Base-by-base conservation (phyloP, 2,113 vertebrate genomes). In the Forbesichthys papilliferus region DNA sequence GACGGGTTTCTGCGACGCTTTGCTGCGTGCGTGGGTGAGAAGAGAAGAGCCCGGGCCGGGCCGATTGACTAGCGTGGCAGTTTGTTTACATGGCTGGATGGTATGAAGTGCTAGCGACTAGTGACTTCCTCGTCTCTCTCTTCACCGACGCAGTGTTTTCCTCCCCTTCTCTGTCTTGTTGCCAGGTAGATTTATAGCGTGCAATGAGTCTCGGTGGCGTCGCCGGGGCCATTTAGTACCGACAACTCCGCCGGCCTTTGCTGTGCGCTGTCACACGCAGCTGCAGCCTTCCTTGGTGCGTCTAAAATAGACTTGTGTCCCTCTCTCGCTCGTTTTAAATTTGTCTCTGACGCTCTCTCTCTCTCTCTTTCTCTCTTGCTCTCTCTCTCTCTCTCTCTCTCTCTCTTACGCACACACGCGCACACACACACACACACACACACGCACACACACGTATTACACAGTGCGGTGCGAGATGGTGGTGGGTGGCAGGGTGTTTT, bases 161-260 rank as follows among this genome's bases (percentile, higher is more conserved):
- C 52, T 59, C 58, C 73, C 79, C 84, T 9, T 47, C 5, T 49
- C 13, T 10, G 20, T 16, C 9, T 36, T 57, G 87, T 90, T 89
- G 88, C 86, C 47, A 79, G 87, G 85, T 91, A 87, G 86, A 86
- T 64, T 83, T 67, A 34, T 5, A 53, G 36, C 36, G 3, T 27
- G 16, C 9, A 27, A 51, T 56, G 73, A 54, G 5, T 27, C 27
- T 2, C 49, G 53, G 66, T 54, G 57, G 73, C 49, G 47, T 73
- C 13, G 51, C 67, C 52, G 65, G 63, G 36, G 68, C 71, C 62
- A 63, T 53, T 83, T 73, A 46, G n/a, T 48, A 53, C 36, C 11
- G 47, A 74, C 75, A 68, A 73, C 74, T 81, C 84, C 82, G 77
- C 78, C 73, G 74, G 62, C 77, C 73, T 78, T 77, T 63, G 57